A percentile compares a stretch with the other conserved stretches of the same genome.
Evolutionary conservation across 2,797 vertebrate species (phyloP).

Genomic region (Acrossocheilus wenchowensis): DNA sequence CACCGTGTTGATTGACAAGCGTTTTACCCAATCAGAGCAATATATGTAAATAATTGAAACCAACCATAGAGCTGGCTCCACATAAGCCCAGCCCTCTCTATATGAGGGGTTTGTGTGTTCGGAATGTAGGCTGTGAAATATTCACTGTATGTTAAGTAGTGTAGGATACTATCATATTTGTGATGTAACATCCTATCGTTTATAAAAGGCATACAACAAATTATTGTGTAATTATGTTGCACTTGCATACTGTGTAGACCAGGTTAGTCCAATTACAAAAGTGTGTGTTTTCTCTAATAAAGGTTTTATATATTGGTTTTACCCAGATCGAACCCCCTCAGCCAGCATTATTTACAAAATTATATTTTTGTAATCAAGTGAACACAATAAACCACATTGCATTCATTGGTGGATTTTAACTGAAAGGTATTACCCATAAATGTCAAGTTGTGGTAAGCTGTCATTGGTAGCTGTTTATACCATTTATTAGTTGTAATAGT

Average conservation of each 20-base stretch:
- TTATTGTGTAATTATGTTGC: not conserved
- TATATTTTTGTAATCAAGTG: not conserved
- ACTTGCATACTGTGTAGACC: not conserved
- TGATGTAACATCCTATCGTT: conserved; percentile 13
- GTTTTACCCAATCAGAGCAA: conserved; percentile 55
- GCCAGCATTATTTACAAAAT: not conserved
- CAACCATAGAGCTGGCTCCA: not conserved
- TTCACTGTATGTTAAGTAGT: conserved; percentile 31
- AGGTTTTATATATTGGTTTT: not conserved
- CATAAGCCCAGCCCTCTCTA: not conserved
- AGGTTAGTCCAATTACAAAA: not conserved
- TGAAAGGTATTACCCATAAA: not conserved
- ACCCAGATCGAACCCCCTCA: not conserved
- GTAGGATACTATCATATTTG: conserved; percentile 7
- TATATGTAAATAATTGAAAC: not conserved
- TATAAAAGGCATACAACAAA: not conserved
- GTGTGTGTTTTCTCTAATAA: not conserved
- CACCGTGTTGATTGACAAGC: conserved; percentile 52
- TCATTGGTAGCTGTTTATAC: not conserved
- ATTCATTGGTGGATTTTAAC: not conserved
- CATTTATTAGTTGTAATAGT: not conserved
- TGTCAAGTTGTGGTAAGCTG: not conserved
- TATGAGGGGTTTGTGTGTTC: conserved; percentile 20
- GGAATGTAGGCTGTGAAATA: not conserved
- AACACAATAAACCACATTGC: not conserved